These are phyloP conservation scores for Enteromius viviparus DNA, from an alignment of 2,797 vertebrate species.

Conservation along the genomic window DNA sequence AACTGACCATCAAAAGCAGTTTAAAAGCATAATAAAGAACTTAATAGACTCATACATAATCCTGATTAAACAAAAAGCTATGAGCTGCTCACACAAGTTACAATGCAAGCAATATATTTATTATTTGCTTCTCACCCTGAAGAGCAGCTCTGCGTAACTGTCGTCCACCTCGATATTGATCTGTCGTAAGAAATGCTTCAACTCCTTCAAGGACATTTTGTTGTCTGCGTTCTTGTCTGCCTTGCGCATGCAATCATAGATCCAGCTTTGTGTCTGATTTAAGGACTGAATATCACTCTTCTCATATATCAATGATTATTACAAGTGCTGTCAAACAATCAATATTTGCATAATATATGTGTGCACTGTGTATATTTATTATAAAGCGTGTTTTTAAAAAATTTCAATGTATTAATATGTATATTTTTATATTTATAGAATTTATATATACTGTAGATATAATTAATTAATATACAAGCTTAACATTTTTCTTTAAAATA, in stretches of 20 bases:
- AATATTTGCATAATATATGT: too few relatives aligned
- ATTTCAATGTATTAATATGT: too few relatives aligned
- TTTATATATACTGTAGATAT: too few relatives aligned
- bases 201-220: conserved; percentile 92
- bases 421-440: too few relatives aligned
- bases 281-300: conserved; percentile 70
- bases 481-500: too few relatives aligned
- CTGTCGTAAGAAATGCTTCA: conserved; percentile 90
- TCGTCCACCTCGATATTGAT: conserved; percentile 89
- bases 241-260: conserved; percentile 90
- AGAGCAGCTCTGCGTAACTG: conserved; percentile 84
- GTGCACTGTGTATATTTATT: too few relatives aligned
- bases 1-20: neutral
- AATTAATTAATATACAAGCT: too few relatives aligned
- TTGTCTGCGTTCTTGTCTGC: conserved; percentile 95
- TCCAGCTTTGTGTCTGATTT: conserved; percentile 86
- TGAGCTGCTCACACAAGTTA: neutral
- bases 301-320: neutral
- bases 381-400: too few relatives aligned
- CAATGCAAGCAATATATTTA: neutral
- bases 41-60: neutral
- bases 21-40: neutral
- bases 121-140: conserved; percentile 74
- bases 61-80: neutral
- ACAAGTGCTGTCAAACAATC: too few relatives aligned